Evolutionary conservation across 1,140 invertebrate genomes (phyloP).

Genomic region (Medauroidea extradentata): DNA sequence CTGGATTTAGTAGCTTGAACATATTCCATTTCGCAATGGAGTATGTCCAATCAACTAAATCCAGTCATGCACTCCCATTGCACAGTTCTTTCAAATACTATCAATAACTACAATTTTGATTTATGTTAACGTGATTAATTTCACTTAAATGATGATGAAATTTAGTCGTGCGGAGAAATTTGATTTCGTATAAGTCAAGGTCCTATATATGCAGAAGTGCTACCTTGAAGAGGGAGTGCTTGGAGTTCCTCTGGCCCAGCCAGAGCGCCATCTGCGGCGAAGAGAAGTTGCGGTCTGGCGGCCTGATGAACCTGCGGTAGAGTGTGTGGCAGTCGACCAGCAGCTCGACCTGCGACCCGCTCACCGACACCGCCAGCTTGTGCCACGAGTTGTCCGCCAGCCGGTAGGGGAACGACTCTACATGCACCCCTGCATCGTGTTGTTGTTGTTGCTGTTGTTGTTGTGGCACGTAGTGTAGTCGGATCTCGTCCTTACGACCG

Average conservation of each 20-base stretch:
- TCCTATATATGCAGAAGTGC: too few species aligned
- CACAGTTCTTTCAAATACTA: too few species aligned
- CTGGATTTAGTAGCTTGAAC: too few species aligned
- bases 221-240: constrained; percentile 86
- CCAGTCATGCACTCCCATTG: too few species aligned
- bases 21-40: too few species aligned
- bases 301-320: constrained; percentile 63
- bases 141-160: too few species aligned
- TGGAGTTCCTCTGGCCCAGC: constrained; percentile 80
- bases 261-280: constrained; percentile 69
- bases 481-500: constrained; percentile 78
- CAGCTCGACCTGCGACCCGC: constrained; percentile 74
- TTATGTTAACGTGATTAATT: too few species aligned
- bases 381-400: constrained; percentile 85
- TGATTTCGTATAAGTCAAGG: too few species aligned
- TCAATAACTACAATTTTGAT: too few species aligned
- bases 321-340: constrained; percentile 81
- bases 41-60: too few species aligned
- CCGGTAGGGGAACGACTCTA: constrained; percentile 81
- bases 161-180: too few species aligned
- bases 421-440: constrained; percentile 48
- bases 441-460: constrained; percentile 16
- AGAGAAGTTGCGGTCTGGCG: constrained; percentile 69
- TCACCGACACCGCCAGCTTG: constrained; percentile 74
- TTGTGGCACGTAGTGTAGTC: constrained; percentile 62